Evolutionary conservation across 2,113 vertebrate species (phyloP), one percentile per base, ranked within the genome.

Genomic region (Mobula birostris): DNA sequence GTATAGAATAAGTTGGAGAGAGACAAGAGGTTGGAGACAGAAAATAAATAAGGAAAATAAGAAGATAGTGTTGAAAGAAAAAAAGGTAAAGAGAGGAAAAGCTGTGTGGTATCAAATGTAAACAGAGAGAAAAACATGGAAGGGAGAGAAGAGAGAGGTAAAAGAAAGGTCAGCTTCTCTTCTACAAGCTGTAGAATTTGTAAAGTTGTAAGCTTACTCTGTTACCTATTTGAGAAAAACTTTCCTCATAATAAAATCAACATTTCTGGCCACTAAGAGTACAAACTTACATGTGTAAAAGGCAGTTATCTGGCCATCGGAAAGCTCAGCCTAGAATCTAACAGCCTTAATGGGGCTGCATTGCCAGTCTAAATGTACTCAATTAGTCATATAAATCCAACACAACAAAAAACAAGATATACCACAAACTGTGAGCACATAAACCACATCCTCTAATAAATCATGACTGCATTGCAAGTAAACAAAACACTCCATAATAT

Each of bases 361-460:
- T 32, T 19, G n/a, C 61, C 61, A 32, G n/a, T 90, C 61, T 66
- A 90, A 90, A 66, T 68, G 29, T 32, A 15, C 40, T 29, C 61
- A 90, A 15, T 14, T 66, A 32, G 29, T 90, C 85, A 90, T 68
- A 17, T 63, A 66, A 88, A 88, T 88, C 14, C 63, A 88, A 88
- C 66, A 11, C 19, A 61, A 87, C 48, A 32, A 88, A 87, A 63
- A 63, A 87, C 56, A 87, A 66, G 27, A 66, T n/a, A 66, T 66
- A 66, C 85, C 61, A 32, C 85, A 88, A 66, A n/a, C 61, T 88
- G n/a, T 66, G 85, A 88, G 58, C 85, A 88, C 58, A 88, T 88
- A 88, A 32, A 61, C 85, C 85, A 88, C 85, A 88, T 66, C 85
- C 85, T 66, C 85, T 66, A 7, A 63, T 29, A 63, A 88, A 88